Evolutionary conservation across 2,888 invertebrate genomes (phyloP), one percentile per base, ranked within the genome.

Genomic region (Sinodicranocentrus sp.): DNA sequence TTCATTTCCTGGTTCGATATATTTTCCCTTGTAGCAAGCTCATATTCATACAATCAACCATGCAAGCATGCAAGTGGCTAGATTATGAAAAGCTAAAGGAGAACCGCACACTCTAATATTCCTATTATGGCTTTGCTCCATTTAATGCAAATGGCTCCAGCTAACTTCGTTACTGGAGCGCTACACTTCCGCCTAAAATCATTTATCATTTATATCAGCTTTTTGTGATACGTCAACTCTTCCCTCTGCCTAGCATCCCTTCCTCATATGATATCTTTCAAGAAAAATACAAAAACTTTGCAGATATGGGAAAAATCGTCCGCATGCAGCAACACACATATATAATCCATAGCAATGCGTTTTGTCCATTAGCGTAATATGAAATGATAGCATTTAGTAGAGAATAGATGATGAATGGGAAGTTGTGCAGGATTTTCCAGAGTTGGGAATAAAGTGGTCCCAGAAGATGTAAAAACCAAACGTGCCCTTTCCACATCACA

Each of bases 161-260:
- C n/a, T n/a, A n/a, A n/a, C n/a, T n/a, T 33, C 33, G 33, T 10
- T 10, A 33, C 33, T 33, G 33, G n/a, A 33, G 33, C 23, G 52
- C 52, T 19, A 15, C 57, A 57, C 71, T 71, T 71, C 78, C 78
- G 78, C 57, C 65, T 10, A 44, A 39, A 80, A 80, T 80, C 79
- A 80, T 80, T 80, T 80, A 80, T 80, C 79, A 80, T 72, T 80
- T 71, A 80, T 80, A 68, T 68, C 63, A 26, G 21, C 67, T 48
- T 61, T 73, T 76, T 75, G 44, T 44, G 52, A 75, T 52, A 75
- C 52, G 52, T 76, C 67, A 33, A 43, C 57, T 59, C 43, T 28
- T 77, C 26, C 44, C 57, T 59, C 43, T 28, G 67, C 26, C 44
- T 68, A 65, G 67, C 76, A 76, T 65, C 73, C 28, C 68, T 48